Conservation (phyloP, 2,113 vertebrate genomes). For the Equus quagga region DNA sequence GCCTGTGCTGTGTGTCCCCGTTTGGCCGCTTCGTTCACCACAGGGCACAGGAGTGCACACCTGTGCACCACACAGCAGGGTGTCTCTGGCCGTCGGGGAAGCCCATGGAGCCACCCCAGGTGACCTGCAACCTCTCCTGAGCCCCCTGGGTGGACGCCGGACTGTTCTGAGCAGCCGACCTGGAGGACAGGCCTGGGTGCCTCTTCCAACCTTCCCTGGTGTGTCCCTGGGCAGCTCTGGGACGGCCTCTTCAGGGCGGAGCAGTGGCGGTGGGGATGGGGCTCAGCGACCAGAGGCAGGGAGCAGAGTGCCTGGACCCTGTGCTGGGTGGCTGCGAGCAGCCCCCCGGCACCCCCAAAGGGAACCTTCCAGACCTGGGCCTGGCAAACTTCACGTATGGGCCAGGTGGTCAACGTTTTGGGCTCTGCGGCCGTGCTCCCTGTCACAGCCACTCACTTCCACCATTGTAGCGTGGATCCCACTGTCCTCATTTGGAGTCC, state of each 20-base stretch:
- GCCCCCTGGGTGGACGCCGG: background rate
- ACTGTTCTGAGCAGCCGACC: background rate
- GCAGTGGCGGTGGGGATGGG: background rate
- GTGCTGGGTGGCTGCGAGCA: background rate
- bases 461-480: background rate
- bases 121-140: background rate
- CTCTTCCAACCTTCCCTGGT: background rate
- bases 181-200: background rate
- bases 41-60: no score
- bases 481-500: background rate
- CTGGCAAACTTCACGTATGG: background rate
- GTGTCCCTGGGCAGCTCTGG: background rate
- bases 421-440: background rate
- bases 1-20: no score
- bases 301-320: background rate
- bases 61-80: accelerated
- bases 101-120: no score
- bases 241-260: background rate
- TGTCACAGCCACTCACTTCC: background rate
- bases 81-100: background rate
- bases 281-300: background rate
- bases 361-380: background rate
- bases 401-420: background rate
- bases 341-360: background rate
- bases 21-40: no score